phyloP scores from a whole-genome alignment of 2,888 invertebrate genomes.

The Allophyes oxyacanthae region DNA sequence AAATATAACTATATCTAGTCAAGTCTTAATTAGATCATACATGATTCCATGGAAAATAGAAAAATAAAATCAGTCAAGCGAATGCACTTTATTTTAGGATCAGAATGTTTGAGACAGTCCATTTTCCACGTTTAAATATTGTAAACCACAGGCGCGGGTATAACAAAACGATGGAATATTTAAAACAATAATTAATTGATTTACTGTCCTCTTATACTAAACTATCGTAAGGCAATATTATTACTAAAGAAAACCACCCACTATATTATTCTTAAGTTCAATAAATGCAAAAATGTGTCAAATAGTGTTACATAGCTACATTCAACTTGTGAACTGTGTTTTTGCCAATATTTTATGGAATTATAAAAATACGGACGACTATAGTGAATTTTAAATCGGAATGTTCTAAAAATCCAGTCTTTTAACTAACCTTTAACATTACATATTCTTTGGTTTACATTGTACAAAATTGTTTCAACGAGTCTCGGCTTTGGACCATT shows the following conservation, averaged over 20 bases:
- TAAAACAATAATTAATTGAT: conserved; percentile 48
- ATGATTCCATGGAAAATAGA: conserved; percentile 79
- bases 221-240: conserved; percentile 51
- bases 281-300: conserved; percentile 61
- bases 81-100: conserved; percentile 72
- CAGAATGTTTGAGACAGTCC: conserved; percentile 66
- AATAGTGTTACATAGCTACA: conserved; percentile 51
- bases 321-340: conserved; percentile 49
- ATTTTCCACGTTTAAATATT: conserved; percentile 76
- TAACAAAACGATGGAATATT: conserved; percentile 41
- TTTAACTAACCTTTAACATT: conserved; percentile 59
- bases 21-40: conserved; percentile 46
- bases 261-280: conserved; percentile 57
- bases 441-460: conserved; percentile 53
- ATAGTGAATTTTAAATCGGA: conserved; percentile 57
- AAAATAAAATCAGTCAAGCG: conserved; percentile 73
- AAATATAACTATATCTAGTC: conserved; percentile 46
- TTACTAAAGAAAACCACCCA: conserved; percentile 59
- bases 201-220: conserved; percentile 55
- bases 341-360: conserved; percentile 39
- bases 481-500: conserved; percentile 58
- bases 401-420: conserved; percentile 66
- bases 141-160: conserved; percentile 50
- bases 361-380: conserved; percentile 68
- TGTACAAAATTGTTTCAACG: conserved; percentile 55